Base-by-base conservation (phyloP, 2,113 vertebrate species). In the Prietella phreatophila region DNA sequence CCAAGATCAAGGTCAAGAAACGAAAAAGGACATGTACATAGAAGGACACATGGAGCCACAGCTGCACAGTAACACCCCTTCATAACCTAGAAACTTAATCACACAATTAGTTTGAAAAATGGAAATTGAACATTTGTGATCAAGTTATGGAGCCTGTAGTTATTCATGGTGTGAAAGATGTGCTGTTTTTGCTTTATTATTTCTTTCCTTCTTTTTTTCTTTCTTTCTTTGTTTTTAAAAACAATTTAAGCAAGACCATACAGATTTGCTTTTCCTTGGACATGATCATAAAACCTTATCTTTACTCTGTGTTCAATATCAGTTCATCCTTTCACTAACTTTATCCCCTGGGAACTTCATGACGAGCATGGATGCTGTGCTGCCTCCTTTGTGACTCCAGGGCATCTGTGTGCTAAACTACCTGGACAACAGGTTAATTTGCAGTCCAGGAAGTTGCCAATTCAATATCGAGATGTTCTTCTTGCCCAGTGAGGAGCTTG, bases 1-100 rank as follows among this genome's bases (percentile, higher is more conserved):
- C 25, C 14, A 63, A n/a, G n/a, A 61, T 71, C 76, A 87, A 88
- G 61, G 61, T 78, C 71, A 90, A 47, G 11, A 14, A 71, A 63
- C 9, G 6, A 25, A 22, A 22, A 83, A 83, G 30, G 36, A 69
- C 25, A 67, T 50, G 30, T 33, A 27, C 42, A n/a, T 33, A n/a
- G 20, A 80, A 55, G 76, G 47, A 50, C 15, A 55, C 76, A 79
- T 55, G 9, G 17, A 58, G n/a, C 10, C 73, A 25, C 25, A 20
- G 69, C 33, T 75, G 19, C 19, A 69, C 14, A 20, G 14, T 63
- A 27, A 63, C 61, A 65, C 1, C n/a, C 25, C 14, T 69, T 69
- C 14, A 69, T 33, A n/a, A 10, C 61, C 11, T n/a, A 33, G 67
- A 19, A 19, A 15, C 14, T 0, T 36, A 36, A 7, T 71, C 30